Conservation (phyloP, 2,888 invertebrate genomes). For the Chesias legatella region DNA sequence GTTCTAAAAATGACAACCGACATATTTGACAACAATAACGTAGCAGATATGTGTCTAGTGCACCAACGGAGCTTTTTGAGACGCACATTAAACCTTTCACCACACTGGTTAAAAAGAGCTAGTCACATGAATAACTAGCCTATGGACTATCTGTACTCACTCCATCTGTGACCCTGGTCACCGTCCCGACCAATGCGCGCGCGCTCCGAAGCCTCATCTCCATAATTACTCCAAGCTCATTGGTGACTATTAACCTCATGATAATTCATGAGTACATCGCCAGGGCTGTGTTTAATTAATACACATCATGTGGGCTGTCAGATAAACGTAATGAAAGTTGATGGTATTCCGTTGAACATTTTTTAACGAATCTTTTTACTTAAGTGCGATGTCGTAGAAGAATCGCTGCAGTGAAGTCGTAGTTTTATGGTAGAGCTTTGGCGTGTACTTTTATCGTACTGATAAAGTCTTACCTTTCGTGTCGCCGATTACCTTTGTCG, state of each 20-base stretch:
- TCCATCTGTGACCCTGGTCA: conserved; percentile 25
- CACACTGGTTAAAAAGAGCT: no score
- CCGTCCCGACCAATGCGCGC: conserved; percentile 50
- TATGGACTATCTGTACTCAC: conserved; percentile 10
- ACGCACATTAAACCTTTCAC: no score
- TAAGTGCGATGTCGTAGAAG: conserved; percentile 22
- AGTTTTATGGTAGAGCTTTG: conserved; percentile 13
- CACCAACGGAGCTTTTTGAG: no score
- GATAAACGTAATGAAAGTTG: conserved; percentile 61
- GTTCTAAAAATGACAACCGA: no score
- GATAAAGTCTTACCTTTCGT: conserved; percentile 10
- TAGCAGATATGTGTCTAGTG: no score
- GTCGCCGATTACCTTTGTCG: conserved; percentile 9
- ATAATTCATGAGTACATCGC: conserved; percentile 65
- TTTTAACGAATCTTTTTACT: conserved; percentile 9
- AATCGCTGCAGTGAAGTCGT: conserved; percentile 23
- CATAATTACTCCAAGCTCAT: conserved; percentile 79
- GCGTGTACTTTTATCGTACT: conserved; percentile 12
- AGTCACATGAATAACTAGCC: no score
- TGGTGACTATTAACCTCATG: conserved; percentile 78
- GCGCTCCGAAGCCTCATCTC: conserved; percentile 67
- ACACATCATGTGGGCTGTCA: conserved; percentile 74
- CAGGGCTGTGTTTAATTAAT: conserved; percentile 67
- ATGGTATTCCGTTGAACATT: conserved; percentile 14
- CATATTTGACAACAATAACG: no score